A percentile compares a stretch with the other conserved stretches of the same genome.
Conservation (phyloP, 1,140 invertebrate species). For the Trichonephila clavata region DNA sequence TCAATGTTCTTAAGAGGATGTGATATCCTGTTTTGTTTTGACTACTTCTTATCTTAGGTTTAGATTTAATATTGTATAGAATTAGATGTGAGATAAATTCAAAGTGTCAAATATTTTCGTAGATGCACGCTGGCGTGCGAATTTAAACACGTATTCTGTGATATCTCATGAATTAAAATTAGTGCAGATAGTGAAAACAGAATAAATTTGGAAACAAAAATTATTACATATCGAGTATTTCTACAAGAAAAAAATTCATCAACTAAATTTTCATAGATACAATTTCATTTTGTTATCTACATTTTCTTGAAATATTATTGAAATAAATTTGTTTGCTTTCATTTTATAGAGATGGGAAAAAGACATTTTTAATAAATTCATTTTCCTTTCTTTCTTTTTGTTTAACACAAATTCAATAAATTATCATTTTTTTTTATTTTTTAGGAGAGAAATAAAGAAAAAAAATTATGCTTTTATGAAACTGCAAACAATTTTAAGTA, state of each 20-base stretch:
- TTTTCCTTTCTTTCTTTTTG: too few relatives aligned
- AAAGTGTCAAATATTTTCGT: conserved; percentile 48
- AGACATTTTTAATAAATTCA: too few relatives aligned
- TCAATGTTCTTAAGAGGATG: background rate
- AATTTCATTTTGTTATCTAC: too few relatives aligned
- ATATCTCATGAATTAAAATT: conserved; percentile 14
- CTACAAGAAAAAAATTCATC: background rate
- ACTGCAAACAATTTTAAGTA: too few relatives aligned
- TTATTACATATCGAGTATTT: background rate
- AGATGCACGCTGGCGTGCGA: conserved; percentile 46
- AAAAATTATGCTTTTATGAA: too few relatives aligned
- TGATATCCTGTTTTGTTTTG: background rate
- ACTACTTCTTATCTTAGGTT: background rate
- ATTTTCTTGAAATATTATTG: too few relatives aligned
- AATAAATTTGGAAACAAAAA: background rate
- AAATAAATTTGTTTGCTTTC: too few relatives aligned
- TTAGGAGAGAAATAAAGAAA: too few relatives aligned
- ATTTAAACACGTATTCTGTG: conserved; percentile 23
- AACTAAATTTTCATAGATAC: too few relatives aligned
- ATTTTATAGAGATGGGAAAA: too few relatives aligned
- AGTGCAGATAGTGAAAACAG: background rate
- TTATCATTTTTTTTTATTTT: too few relatives aligned
- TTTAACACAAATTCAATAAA: too few relatives aligned
- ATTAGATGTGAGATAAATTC: conserved; percentile 12
- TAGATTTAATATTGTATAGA: background rate